These are phyloP conservation scores for Rhegmatorhina hoffmannsi DNA, from an alignment of 2,113 vertebrate species.

Conservation along the genomic window DNA sequence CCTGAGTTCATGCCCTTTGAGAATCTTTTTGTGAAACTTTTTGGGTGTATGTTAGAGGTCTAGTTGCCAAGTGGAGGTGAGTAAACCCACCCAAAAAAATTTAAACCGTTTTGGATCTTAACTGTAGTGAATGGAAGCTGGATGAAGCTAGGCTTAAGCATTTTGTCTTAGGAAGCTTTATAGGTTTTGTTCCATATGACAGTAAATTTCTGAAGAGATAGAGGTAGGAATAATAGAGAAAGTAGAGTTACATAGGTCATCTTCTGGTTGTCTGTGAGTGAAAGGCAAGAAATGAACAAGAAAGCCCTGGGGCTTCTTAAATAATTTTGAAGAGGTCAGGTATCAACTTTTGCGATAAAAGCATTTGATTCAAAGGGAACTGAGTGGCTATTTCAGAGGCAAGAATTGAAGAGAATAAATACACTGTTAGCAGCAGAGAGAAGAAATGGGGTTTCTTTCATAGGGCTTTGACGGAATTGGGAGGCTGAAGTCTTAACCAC, in stretches of 20 bases:
- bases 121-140: background rate
- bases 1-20: background rate
- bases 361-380: background rate
- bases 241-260: background rate
- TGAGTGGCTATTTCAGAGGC: background rate
- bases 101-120: background rate
- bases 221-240: background rate
- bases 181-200: background rate
- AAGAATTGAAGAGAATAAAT: background rate
- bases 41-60: background rate
- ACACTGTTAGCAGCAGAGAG: background rate
- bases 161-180: background rate
- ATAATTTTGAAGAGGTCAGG: constrained; percentile 10
- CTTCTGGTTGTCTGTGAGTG: background rate
- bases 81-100: background rate
- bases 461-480: background rate
- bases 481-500: background rate
- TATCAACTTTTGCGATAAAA: background rate
- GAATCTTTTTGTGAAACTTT: background rate
- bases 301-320: background rate
- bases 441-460: background rate
- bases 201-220: background rate
- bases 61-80: background rate
- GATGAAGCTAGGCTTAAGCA: background rate
- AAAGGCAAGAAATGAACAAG: constrained; percentile 14